Percentiles rank a stretch among this genome's conserved stretches.
Evolutionary conservation across 1,140 invertebrate species (phyloP).

Genomic region (Anastrepha obliqua): DNA sequence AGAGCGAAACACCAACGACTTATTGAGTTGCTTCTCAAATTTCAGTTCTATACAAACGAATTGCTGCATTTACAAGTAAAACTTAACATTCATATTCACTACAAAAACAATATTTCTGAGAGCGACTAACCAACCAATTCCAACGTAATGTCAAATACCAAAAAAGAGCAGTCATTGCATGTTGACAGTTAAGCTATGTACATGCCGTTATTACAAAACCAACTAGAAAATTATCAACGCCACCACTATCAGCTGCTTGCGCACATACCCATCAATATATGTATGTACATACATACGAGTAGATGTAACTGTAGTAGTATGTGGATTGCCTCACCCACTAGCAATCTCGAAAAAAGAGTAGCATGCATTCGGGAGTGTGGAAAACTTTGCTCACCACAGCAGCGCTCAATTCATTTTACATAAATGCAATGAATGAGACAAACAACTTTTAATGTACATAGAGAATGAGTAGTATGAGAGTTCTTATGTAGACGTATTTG

Average conservation of each 20-base stretch:
- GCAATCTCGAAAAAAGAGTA: background rate
- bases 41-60: background rate
- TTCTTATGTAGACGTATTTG: too few relatives aligned
- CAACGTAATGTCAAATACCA: background rate
- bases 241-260: constrained; percentile 8
- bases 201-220: background rate
- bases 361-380: background rate
- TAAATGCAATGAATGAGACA: background rate
- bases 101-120: background rate
- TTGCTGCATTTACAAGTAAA: background rate
- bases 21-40: background rate
- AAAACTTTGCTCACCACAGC: background rate
- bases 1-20: background rate
- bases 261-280: background rate
- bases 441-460: background rate
- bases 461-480: too few relatives aligned
- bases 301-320: background rate
- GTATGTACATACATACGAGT: background rate
- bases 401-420: background rate
- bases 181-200: background rate
- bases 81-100: background rate
- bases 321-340: background rate
- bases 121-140: background rate
- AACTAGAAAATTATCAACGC: background rate
- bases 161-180: constrained; percentile 36